phyloP scores from a whole-genome alignment of 2,888 invertebrate species.

The Parasteatoda lunata region DNA sequence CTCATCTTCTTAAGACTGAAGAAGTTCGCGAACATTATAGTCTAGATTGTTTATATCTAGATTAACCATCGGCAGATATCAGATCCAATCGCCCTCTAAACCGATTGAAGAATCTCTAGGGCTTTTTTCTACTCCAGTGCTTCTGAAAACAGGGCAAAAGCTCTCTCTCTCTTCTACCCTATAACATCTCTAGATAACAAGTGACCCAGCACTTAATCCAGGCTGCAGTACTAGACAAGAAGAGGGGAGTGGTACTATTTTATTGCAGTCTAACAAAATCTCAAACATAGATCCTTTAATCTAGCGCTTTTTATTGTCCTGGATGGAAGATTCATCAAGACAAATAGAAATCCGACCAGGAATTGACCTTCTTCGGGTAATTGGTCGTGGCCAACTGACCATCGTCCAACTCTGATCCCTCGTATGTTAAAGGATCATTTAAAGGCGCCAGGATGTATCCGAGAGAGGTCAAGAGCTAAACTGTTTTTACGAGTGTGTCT shows the following conservation, averaged over 20 bases:
- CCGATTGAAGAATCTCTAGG: background rate
- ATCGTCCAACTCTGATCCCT: constrained; percentile 37
- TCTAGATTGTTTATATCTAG: background rate
- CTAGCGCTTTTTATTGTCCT: constrained; percentile 29
- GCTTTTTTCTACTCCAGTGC: background rate
- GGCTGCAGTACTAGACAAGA: constrained; percentile 4
- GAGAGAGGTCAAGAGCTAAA: constrained; percentile 26
- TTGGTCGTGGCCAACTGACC: constrained; percentile 54
- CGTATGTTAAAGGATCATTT: constrained; percentile 48
- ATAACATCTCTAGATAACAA: constrained; percentile 6
- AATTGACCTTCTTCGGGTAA: constrained; percentile 24
- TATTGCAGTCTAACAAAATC: constrained; percentile 46
- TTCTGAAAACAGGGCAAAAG: background rate
- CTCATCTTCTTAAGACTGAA: too few relatives aligned
- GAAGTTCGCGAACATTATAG: too few relatives aligned
- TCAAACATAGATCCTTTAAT: constrained; percentile 27
- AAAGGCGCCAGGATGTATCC: constrained; percentile 16
- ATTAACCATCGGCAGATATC: background rate
- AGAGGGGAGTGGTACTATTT: constrained; percentile 34
- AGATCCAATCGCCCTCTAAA: background rate
- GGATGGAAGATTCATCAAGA: constrained; percentile 31
- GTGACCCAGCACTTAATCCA: constrained; percentile 31
- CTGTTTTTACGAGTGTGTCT: constrained; percentile 45
- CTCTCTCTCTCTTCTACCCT: background rate
- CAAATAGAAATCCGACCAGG: constrained; percentile 14